phyloP scores from a whole-genome alignment of 2,888 invertebrate species.

The Chloroclysta siterata region DNA sequence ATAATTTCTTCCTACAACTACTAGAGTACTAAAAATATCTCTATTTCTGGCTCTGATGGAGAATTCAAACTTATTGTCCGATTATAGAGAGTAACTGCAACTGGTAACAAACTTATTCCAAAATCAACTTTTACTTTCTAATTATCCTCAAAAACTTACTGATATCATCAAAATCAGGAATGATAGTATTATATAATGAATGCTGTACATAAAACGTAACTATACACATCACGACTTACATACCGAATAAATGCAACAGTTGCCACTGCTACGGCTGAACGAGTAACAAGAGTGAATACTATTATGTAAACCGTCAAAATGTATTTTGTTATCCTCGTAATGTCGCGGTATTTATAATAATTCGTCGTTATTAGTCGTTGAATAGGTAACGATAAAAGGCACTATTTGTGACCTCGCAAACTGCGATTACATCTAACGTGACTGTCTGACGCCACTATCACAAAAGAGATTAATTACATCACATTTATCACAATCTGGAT shows the following conservation, averaged over 20 bases:
- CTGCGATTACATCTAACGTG: constrained; percentile 77
- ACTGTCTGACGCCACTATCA: constrained; percentile 81
- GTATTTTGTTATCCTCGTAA: constrained; percentile 54
- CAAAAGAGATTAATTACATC: constrained; percentile 79
- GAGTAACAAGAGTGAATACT: constrained; percentile 69
- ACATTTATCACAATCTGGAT: constrained; percentile 81
- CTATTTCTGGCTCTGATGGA: constrained; percentile 32
- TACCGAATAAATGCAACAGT: constrained; percentile 80
- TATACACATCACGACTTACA: constrained; percentile 78
- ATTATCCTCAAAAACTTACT: constrained; percentile 47
- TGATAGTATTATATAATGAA: constrained; percentile 75
- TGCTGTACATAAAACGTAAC: constrained; percentile 79
- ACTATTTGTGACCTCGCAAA: constrained; percentile 57
- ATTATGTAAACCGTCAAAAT: constrained; percentile 64
- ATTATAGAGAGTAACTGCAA: constrained; percentile 75
- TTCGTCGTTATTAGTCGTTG: constrained; percentile 53
- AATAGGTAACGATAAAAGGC: constrained; percentile 71
- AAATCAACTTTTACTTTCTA: constrained; percentile 58
- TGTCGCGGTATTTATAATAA: constrained; percentile 51
- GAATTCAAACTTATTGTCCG: constrained; percentile 50
- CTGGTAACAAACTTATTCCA: constrained; percentile 78
- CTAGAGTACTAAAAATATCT: constrained; percentile 22
- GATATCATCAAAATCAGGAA: constrained; percentile 66
- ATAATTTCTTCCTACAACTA: constrained; percentile 32
- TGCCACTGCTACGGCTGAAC: constrained; percentile 61